Percentiles rank a stretch among this genome's conserved stretches.
Evolutionary conservation across 2,888 invertebrate species (phyloP).

Genomic region (Micoletzkya japonica): DNA sequence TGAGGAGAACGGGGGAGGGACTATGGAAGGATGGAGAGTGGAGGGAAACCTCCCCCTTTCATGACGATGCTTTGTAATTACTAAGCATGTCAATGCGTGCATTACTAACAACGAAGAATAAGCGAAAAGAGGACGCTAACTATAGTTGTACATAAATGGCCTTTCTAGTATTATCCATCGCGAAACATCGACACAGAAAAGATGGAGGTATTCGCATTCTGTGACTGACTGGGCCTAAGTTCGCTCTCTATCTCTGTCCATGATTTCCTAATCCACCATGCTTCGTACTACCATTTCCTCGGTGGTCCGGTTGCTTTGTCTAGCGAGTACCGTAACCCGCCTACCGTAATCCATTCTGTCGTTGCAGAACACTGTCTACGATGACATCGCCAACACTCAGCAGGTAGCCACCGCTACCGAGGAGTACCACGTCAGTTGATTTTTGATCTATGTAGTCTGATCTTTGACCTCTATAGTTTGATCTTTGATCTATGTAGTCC

Average conservation of each 20-base stretch:
- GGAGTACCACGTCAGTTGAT: slow-evolving; percentile 24
- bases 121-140: no score
- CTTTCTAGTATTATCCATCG: not conserved
- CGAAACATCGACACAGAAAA: not conserved
- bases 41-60: no score
- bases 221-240: not conserved
- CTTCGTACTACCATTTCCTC: not conserved
- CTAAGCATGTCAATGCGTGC: no score
- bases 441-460: no score
- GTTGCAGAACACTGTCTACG: slow-evolving; percentile 30
- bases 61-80: no score
- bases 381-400: slow-evolving; percentile 25
- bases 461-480: slow-evolving; percentile 5
- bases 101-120: no score
- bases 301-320: not conserved
- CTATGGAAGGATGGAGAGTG: no score
- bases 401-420: slow-evolving; percentile 26
- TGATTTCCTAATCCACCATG: no score
- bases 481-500: slow-evolving; percentile 1
- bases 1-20: no score
- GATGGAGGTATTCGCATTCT: not conserved
- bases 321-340: not conserved
- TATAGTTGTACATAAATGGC: no score
- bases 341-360: not conserved
- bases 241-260: no score